Evolutionary conservation across 1,140 invertebrate species (phyloP).

Genomic region (Micrasema minimum): DNA sequence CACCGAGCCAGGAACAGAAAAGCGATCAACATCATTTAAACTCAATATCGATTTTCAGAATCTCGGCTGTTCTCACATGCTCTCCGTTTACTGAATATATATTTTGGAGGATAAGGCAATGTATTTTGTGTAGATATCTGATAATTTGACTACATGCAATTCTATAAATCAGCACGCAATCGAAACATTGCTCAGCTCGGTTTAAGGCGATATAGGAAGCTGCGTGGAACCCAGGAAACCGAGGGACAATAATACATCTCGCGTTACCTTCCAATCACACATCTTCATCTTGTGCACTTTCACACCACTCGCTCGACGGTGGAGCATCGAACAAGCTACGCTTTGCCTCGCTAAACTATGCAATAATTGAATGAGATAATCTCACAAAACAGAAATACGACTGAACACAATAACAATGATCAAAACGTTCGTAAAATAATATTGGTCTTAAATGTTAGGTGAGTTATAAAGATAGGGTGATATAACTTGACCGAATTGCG

Average conservation of each 20-base stretch:
- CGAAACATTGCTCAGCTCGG: constrained; percentile 12
- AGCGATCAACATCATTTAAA: too few species aligned
- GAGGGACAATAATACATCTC: constrained; percentile 30
- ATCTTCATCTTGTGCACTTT: constrained; percentile 23
- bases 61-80: constrained; percentile 18
- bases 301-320: neutral
- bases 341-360: too few species aligned
- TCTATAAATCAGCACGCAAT: constrained; percentile 35
- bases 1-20: too few species aligned
- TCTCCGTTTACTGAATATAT: neutral
- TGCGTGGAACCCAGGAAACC: constrained; percentile 24
- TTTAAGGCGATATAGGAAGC: constrained; percentile 11
- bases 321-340: neutral
- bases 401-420: too few species aligned
- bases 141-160: constrained; percentile 25
- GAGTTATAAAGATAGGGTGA: too few species aligned
- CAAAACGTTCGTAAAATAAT: too few species aligned
- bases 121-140: constrained; percentile 27
- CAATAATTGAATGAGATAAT: too few species aligned
- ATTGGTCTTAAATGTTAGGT: too few species aligned
- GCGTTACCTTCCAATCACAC: constrained; percentile 21
- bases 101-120: constrained; percentile 1
- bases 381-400: too few species aligned
- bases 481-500: too few species aligned
- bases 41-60: neutral